These are phyloP conservation scores for Drosophila mayri DNA, from an alignment of 1,140 invertebrate genomes.

Conservation along the genomic window DNA sequence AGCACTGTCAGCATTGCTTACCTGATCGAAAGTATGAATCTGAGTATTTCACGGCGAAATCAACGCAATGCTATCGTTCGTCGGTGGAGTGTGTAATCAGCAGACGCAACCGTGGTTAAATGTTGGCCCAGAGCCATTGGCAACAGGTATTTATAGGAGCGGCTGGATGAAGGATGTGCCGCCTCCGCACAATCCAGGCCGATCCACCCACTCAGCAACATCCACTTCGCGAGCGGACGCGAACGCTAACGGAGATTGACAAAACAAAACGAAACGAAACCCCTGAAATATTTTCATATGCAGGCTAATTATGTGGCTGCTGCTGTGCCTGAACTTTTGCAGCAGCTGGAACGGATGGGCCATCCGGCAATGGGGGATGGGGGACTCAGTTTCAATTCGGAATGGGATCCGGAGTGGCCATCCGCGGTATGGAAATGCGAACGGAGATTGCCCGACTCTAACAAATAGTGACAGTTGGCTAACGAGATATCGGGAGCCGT, in stretches of 20 bases:
- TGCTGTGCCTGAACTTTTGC: conserved; percentile 57
- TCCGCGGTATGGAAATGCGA: conserved; percentile 16
- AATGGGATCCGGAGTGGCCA: conserved; percentile 7
- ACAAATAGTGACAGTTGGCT: conserved; percentile 80
- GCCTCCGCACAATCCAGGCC: conserved; percentile 16
- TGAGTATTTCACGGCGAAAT: conserved; percentile 45
- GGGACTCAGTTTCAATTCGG: not conserved
- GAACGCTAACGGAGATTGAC: conserved; percentile 28
- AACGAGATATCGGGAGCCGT: conserved; percentile 67
- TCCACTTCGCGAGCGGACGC: conserved; percentile 13
- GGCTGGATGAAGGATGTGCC: conserved; percentile 31
- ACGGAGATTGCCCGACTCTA: conserved; percentile 50
- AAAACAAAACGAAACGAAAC: conserved; percentile 51
- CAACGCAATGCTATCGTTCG: conserved; percentile 6
- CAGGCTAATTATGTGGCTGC: conserved; percentile 69
- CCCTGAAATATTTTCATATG: conserved; percentile 79
- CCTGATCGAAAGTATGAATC: conserved; percentile 15
- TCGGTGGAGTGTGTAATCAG: conserved; percentile 32
- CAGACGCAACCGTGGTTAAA: conserved; percentile 40
- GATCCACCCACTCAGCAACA: conserved; percentile 14
- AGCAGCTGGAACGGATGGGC: conserved; percentile 66
- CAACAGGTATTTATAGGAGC: conserved; percentile 62
- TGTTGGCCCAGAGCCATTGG: conserved; percentile 40
- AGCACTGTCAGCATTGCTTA: conserved; percentile 14
- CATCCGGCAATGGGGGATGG: not conserved